These are phyloP conservation scores for Calliopsis andreniformis DNA, from an alignment of 1,140 invertebrate species.

Conservation along the genomic window DNA sequence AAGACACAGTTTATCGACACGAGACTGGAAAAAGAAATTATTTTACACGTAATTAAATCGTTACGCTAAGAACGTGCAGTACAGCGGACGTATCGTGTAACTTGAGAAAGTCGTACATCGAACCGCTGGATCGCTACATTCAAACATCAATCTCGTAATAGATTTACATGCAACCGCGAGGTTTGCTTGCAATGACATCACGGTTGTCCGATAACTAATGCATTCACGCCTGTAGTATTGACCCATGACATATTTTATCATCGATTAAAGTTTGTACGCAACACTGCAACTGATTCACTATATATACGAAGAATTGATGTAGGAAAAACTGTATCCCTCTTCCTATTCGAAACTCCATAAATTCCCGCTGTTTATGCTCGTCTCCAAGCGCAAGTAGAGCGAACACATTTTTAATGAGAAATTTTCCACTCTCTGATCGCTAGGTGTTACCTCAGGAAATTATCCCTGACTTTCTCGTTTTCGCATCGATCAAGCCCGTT, in stretches of 20 bases:
- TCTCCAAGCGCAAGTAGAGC: slow-evolving; percentile 8
- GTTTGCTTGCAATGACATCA: neutral
- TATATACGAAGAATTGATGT: too few relatives aligned
- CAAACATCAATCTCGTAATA: neutral
- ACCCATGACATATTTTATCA: neutral
- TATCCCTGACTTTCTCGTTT: slow-evolving; percentile 63
- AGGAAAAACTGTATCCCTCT: too few relatives aligned
- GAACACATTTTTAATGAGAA: neutral
- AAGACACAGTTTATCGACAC: too few relatives aligned
- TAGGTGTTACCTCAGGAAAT: slow-evolving; percentile 77
- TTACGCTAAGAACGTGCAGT: neutral
- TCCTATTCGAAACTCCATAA: too few relatives aligned
- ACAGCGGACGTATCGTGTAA: slow-evolving; percentile 19
- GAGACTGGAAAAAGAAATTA: neutral
- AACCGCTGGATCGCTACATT: slow-evolving; percentile 27
- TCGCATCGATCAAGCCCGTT: slow-evolving; percentile 69
- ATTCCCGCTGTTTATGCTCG: too few relatives aligned
- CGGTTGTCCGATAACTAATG: slow-evolving; percentile 30
- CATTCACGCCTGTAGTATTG: neutral
- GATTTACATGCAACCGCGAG: slow-evolving; percentile 1
- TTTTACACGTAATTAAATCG: slow-evolving; percentile 30
- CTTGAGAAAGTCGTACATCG: slow-evolving; percentile 35
- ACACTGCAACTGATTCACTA: neutral
- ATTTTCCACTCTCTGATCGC: neutral
- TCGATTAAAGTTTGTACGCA: neutral